Conservation (phyloP, 2,797 vertebrate genomes). For the Steatocranus sp. region DNA sequence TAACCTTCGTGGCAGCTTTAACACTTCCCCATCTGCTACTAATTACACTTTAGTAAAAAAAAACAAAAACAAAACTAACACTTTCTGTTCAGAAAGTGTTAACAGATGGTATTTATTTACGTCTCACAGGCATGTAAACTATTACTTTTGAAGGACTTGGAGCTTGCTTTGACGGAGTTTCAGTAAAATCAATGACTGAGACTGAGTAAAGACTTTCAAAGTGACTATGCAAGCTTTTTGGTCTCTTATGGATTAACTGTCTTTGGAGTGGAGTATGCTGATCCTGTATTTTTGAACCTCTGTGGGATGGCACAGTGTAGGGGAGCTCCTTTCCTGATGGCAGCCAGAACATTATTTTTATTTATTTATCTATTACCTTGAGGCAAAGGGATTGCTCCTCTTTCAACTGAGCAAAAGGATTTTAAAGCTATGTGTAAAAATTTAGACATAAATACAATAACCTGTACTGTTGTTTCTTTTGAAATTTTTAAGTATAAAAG, state of each 20-base stretch:
- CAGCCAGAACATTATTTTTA: background rate
- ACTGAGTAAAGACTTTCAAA: background rate
- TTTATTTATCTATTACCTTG: background rate
- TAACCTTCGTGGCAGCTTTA: background rate
- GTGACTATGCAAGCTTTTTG: background rate
- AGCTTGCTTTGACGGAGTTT: background rate
- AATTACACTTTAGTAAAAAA: background rate
- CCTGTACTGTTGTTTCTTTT: background rate
- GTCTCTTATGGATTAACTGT: background rate
- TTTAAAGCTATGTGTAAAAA: background rate
- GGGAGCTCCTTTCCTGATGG: background rate
- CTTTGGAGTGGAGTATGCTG: background rate
- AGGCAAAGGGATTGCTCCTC: background rate
- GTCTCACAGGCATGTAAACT: background rate
- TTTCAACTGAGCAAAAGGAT: background rate
- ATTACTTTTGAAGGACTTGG: background rate
- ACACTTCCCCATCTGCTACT: slow-evolving; percentile 7
- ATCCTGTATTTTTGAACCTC: background rate
- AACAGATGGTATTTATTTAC: background rate
- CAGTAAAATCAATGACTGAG: background rate
- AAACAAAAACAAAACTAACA: background rate
- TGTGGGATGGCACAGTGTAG: background rate
- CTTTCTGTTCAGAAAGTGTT: background rate
- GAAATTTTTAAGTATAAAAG: background rate
- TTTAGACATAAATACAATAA: background rate